A percentile compares a stretch with the other conserved stretches of the same genome.
These are phyloP conservation scores for Epinephelus coioides DNA, from an alignment of 2,797 vertebrate genomes.

Conservation along the genomic window DNA sequence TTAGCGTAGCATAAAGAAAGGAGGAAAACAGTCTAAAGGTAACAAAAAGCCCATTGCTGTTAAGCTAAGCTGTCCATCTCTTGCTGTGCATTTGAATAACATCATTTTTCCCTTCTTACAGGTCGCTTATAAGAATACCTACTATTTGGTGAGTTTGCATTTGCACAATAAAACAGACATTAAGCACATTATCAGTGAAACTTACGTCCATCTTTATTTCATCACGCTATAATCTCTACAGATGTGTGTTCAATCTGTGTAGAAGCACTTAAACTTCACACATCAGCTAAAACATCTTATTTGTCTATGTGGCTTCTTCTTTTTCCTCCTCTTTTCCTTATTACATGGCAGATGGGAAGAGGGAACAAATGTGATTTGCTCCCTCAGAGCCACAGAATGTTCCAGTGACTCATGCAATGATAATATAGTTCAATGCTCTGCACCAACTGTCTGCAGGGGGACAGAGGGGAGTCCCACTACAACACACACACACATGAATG, in stretches of 20 bases:
- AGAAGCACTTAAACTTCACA: neutral
- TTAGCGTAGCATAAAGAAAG: too few species aligned
- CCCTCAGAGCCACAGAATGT: conserved; percentile 57
- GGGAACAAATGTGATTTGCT: conserved; percentile 63
- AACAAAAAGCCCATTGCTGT: too few species aligned
- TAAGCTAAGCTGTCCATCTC: too few species aligned
- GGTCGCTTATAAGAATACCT: too few species aligned
- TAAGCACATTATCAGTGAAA: neutral
- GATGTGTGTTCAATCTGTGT: neutral
- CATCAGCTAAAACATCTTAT: neutral
- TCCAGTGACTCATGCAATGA: conserved; percentile 73
- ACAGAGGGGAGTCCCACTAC: conserved; percentile 31
- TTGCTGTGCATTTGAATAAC: too few species aligned
- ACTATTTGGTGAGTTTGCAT: too few species aligned
- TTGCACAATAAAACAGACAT: too few species aligned
- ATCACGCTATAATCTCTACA: neutral
- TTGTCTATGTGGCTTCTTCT: neutral
- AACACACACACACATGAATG: conserved; percentile 5
- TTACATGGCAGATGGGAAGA: conserved; percentile 66
- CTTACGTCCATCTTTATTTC: neutral
- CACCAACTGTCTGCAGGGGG: conserved; percentile 57
- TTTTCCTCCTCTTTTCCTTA: conserved; percentile 6
- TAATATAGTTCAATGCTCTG: conserved; percentile 58
- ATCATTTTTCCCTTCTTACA: too few species aligned
- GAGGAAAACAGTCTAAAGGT: too few species aligned